phyloP scores from a whole-genome alignment of 2,113 vertebrate genomes.

The Mustela lutreola region DNA sequence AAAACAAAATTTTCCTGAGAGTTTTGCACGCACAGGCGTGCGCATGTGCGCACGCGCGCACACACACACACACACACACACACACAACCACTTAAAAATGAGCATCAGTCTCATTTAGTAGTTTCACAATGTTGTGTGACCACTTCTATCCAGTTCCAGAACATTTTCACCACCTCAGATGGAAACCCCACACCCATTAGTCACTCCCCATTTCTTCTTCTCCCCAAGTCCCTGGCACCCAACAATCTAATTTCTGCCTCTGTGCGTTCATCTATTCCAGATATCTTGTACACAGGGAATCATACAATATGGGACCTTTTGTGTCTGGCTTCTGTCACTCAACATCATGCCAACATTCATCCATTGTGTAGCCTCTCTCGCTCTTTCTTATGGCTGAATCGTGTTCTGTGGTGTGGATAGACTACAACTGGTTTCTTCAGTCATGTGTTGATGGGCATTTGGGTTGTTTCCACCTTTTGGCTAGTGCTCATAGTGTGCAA shows the following conservation, averaged over 20 bases:
- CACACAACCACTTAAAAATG: neutral
- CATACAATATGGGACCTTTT: neutral
- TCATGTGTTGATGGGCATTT: neutral
- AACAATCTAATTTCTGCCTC: neutral
- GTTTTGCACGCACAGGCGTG: neutral
- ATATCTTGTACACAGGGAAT: neutral
- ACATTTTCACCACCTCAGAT: neutral
- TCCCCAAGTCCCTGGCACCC: neutral
- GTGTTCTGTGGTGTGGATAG: fast-evolving
- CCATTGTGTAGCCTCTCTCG: fast-evolving
- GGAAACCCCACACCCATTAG: neutral
- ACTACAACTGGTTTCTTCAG: neutral
- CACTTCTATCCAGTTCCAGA: neutral
- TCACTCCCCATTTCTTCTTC: neutral
- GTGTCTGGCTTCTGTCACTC: neutral
- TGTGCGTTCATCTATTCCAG: neutral
- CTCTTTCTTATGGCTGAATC: neutral
- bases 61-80: neutral
- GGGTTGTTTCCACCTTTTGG: neutral
- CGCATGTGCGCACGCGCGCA: fast-evolving
- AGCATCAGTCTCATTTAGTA: neutral
- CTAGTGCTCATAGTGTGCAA: neutral
- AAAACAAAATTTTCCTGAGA: neutral
- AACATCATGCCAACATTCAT: neutral
- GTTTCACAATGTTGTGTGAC: neutral